Percentiles rank a stretch among this genome's conserved stretches.
Conservation (phyloP, 2,113 vertebrate genomes). For the Cynoglossus semilaevis region DNA sequence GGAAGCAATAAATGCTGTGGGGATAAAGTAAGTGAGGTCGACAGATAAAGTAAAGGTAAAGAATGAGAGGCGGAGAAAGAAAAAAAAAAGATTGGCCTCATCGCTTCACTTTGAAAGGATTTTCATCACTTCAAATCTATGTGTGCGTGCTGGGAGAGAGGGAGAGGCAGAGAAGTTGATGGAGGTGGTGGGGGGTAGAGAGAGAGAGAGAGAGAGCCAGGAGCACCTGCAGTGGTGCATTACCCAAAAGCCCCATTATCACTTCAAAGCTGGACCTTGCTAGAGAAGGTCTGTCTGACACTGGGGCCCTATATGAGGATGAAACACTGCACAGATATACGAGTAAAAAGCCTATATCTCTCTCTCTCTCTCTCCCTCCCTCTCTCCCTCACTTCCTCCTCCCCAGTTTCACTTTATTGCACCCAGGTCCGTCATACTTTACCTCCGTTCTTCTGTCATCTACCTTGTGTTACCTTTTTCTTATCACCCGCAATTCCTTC, state of each 20-base stretch:
- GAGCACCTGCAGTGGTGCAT: slow-evolving; percentile 66
- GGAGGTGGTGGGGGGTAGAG: background rate
- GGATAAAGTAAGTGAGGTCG: slow-evolving; percentile 50
- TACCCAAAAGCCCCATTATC: slow-evolving; percentile 69
- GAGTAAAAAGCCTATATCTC: slow-evolving; percentile 36
- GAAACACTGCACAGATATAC: slow-evolving; percentile 49
- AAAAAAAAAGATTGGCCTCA: slow-evolving; percentile 55
- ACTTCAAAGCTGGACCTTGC: slow-evolving; percentile 69
- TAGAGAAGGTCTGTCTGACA: slow-evolving; percentile 57
- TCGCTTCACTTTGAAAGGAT: slow-evolving; percentile 56
- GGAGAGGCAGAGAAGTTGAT: slow-evolving; percentile 18
- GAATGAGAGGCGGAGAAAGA: slow-evolving; percentile 19
- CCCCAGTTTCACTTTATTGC: background rate
- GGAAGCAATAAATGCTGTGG: slow-evolving; percentile 44
- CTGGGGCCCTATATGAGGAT: slow-evolving; percentile 51
- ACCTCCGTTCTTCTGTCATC: slow-evolving; percentile 48
- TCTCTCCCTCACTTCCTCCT: slow-evolving; percentile 19
- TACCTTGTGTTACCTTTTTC: slow-evolving; percentile 37
- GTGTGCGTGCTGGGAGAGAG: slow-evolving; percentile 46
- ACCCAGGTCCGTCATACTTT: slow-evolving; percentile 24
- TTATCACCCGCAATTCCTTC: slow-evolving; percentile 46
- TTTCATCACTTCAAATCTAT: slow-evolving; percentile 61
- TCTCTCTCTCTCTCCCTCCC: slow-evolving; percentile 25
- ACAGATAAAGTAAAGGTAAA: slow-evolving; percentile 41
- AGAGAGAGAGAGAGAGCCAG: slow-evolving; percentile 44